These are phyloP conservation scores for Leptopilina myrica DNA, from an alignment of 2,888 invertebrate genomes.

Conservation along the genomic window DNA sequence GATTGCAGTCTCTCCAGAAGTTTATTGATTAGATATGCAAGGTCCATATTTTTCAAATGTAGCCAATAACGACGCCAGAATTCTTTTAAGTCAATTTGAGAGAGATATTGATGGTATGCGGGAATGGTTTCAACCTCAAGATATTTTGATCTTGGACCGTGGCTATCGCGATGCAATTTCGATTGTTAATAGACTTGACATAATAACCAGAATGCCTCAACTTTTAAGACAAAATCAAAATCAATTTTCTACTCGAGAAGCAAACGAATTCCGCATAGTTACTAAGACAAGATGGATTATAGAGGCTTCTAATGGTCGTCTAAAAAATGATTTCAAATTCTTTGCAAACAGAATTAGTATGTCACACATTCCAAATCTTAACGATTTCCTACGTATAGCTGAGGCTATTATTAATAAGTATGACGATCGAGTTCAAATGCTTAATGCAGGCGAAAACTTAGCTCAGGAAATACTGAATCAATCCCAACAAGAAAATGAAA, in stretches of 20 bases:
- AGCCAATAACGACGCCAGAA: no score
- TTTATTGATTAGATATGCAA: no score
- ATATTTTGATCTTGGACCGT: no score
- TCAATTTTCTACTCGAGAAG: conserved; percentile 47
- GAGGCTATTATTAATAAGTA: conserved; percentile 49
- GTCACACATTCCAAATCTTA: conserved; percentile 35
- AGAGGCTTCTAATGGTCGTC: conserved; percentile 44
- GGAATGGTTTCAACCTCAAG: no score
- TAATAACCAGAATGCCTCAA: conserved; percentile 36
- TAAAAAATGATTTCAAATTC: conserved; percentile 45
- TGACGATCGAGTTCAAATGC: conserved; percentile 27
- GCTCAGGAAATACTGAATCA: conserved; percentile 6
- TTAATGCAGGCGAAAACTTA: conserved; percentile 34
- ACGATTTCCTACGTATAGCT: conserved; percentile 44
- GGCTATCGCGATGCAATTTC: no score
- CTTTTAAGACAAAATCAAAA: conserved; percentile 24
- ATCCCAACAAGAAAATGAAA: neutral
- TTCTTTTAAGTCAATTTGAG: no score
- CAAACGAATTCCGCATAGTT: conserved; percentile 42
- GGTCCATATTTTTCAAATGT: no score
- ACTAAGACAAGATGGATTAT: conserved; percentile 49
- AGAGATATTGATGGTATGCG: no score
- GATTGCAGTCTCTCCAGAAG: no score
- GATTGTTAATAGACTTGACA: no score
- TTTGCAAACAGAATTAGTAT: conserved; percentile 40